Evolutionary conservation across 2,113 vertebrate genomes (phyloP).

Genomic region (Tychaedon coryphoeus): DNA sequence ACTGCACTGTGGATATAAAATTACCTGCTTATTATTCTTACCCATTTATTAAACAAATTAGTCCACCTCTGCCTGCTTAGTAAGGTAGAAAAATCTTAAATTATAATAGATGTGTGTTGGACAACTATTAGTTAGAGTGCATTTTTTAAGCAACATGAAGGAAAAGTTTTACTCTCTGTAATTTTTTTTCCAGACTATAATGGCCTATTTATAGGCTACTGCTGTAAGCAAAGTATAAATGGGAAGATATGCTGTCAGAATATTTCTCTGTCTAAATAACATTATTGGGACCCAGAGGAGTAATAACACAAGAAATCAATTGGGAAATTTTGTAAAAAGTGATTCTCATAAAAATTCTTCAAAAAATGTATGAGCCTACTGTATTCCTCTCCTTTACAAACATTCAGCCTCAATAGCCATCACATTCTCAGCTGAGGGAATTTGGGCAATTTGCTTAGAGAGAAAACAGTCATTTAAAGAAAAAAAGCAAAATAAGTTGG

Average conservation of each 20-base stretch:
- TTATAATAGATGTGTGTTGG: not conserved
- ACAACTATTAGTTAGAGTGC: not conserved
- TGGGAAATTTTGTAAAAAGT: conserved; percentile 44
- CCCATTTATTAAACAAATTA: not conserved
- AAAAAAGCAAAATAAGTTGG: not conserved
- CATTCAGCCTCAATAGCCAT: not conserved
- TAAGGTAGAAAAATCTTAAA: not conserved
- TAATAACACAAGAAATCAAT: conserved; percentile 17
- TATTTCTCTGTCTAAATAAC: conserved; percentile 47
- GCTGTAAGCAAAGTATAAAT: conserved; percentile 28
- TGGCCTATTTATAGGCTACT: not conserved
- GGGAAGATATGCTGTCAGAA: not conserved
- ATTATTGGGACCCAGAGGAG: conserved; percentile 11
- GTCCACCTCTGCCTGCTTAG: not conserved
- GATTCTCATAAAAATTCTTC: conserved; percentile 41
- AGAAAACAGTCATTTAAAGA: not conserved
- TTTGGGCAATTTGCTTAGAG: not conserved
- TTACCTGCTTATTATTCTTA: not conserved
- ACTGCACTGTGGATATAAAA: not conserved
- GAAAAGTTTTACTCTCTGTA: not conserved
- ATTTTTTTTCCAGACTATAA: not conserved
- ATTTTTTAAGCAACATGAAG: not conserved
- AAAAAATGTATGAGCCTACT: not conserved
- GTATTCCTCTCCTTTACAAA: conserved; percentile 1
- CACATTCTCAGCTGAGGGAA: conserved; percentile 2